These are phyloP conservation scores for Aphis gossypii DNA, from an alignment of 1,140 invertebrate species.

Conservation along the genomic window DNA sequence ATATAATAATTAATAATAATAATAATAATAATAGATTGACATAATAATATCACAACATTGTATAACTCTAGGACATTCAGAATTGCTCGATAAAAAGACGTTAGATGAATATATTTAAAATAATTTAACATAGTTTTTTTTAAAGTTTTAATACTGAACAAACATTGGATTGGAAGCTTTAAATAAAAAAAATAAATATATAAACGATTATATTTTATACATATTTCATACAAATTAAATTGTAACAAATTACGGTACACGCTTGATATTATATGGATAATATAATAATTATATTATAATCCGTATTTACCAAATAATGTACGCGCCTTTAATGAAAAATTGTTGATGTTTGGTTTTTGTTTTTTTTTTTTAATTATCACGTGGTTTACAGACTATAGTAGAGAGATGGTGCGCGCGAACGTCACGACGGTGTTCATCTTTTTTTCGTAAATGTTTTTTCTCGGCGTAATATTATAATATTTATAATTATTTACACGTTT, in stretches of 20 bases:
- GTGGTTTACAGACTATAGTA: background rate
- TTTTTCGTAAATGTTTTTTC: background rate
- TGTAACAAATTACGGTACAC: background rate
- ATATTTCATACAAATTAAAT: slow-evolving; percentile 12
- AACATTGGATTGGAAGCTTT: background rate
- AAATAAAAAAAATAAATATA: background rate
- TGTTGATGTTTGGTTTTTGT: background rate
- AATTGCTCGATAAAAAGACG: slow-evolving; percentile 53
- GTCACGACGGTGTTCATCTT: background rate
- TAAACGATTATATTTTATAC: background rate
- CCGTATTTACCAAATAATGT: background rate
- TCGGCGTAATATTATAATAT: background rate
- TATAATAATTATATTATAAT: slow-evolving; percentile 35
- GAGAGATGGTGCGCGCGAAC: background rate
- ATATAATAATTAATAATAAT: slow-evolving; percentile 31
- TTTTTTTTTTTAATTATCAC: background rate
- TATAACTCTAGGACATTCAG: slow-evolving; percentile 33
- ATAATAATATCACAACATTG: slow-evolving; percentile 55
- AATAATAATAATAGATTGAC: slow-evolving; percentile 50
- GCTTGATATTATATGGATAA: background rate
- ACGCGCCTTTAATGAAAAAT: background rate
- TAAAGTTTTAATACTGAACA: background rate
- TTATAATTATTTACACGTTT: slow-evolving; percentile 20
- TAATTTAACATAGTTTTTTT: background rate
- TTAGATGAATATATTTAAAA: background rate